Percentiles rank a stretch among this genome's conserved stretches.
These are phyloP conservation scores for Rotaria magnacalcarata DNA, from an alignment of 2,888 invertebrate genomes.

Conservation along the genomic window DNA sequence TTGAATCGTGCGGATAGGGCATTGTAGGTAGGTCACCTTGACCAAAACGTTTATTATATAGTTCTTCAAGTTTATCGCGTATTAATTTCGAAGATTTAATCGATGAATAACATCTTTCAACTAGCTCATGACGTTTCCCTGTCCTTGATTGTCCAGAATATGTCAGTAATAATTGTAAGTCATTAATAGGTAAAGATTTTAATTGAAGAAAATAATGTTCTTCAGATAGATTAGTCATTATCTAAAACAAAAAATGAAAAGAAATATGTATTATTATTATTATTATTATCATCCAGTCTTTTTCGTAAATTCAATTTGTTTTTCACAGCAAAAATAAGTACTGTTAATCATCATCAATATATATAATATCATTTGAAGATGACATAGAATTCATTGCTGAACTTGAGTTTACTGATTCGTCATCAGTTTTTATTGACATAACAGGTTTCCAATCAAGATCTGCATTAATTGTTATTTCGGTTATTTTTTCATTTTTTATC, in stretches of 20 bases:
- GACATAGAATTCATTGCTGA: not conserved
- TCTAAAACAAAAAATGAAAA: not conserved
- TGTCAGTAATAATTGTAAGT: slow-evolving; percentile 38
- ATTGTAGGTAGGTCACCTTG: slow-evolving; percentile 7
- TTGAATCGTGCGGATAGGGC: slow-evolving; percentile 14
- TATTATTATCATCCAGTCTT: not conserved
- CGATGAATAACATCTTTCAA: slow-evolving; percentile 37
- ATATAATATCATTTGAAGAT: not conserved
- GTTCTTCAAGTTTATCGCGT: slow-evolving; percentile 2
- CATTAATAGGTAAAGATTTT: slow-evolving; percentile 35
- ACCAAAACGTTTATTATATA: slow-evolving; percentile 30
- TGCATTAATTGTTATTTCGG: not conserved
- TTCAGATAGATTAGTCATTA: not conserved
- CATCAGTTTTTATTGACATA: not conserved
- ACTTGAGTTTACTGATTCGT: not conserved
- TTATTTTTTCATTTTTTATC: not conserved
- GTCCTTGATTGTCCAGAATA: slow-evolving; percentile 40
- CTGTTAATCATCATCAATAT: not conserved
- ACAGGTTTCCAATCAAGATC: not conserved
- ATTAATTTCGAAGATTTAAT: slow-evolving; percentile 23
- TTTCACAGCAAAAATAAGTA: too few relatives aligned
- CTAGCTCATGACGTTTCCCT: slow-evolving; percentile 41
- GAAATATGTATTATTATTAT: too few relatives aligned
- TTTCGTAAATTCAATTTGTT: too few relatives aligned
- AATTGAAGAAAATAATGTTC: not conserved